Evolutionary conservation across 2,113 vertebrate species (phyloP), one percentile per base, ranked within the genome.

Genomic region (Beaufortia kweichowensis): DNA sequence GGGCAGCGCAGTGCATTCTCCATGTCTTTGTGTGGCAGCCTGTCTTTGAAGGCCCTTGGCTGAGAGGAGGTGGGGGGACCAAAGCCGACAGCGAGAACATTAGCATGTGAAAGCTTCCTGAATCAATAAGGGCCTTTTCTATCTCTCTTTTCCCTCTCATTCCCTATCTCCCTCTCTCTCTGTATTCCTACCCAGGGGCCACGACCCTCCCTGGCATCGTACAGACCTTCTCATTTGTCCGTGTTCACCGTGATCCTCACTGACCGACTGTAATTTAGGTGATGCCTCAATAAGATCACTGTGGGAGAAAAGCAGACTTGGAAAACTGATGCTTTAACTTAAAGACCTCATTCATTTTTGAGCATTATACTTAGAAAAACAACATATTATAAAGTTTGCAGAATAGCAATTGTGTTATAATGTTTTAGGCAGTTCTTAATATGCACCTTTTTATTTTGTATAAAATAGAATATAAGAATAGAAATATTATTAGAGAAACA

Each of bases 51-150:
- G 81, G 78, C 77, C 68, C 74, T 80, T 79, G 64, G 74, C 74
- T 77, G 63, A 63, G 83, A 84, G 33, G 53, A 43, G 70, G 69
- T 71, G 72, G 77, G 79, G 78, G 65, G 84, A 63, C 83, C 82
- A 85, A 85, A 79, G 82, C 74, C 78, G 82, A 83, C 72, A 74
- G 63, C 69, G 55, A 87, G 86, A 76, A 87, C 87, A 92, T 92
- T 90, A 92, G 81, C 90, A 91, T 93, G 85, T 90, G 88, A 92
- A 92, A 89, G 89, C 86, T 83, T 29, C 0, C 24, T 69, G 81
- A 80, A 85, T 83, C 81, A 85, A 85, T 83, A 81, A 78, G 90
- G 41, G 57, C 83, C 41, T 75, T 80, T 73, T 77, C 83, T 39
- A 8, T 28, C 77, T 81, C 0, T 48, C 12, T 75, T 81, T 61